Percentiles rank a stretch among this genome's conserved stretches.
Conservation (phyloP, 2,113 vertebrate species). For the Caretta caretta region DNA sequence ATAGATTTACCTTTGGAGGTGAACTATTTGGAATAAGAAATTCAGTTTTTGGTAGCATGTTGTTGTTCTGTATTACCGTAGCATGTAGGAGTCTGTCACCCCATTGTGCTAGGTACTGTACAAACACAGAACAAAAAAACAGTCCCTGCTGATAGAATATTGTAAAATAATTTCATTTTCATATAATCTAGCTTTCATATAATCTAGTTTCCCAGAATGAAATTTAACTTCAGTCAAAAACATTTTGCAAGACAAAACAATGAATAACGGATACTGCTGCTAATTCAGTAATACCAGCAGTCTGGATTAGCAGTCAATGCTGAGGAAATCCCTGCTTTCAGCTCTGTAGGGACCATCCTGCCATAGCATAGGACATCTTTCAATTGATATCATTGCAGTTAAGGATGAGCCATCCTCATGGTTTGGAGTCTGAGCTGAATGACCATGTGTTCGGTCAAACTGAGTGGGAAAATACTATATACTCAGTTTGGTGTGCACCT, state of each 20-base stretch:
- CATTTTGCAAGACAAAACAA: conserved; percentile 19
- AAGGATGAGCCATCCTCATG: background rate
- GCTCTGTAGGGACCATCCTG: background rate
- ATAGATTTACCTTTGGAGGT: background rate
- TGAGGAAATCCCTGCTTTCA: background rate
- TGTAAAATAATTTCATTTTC: conserved; percentile 29
- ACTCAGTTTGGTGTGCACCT: background rate
- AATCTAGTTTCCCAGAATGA: conserved; percentile 16
- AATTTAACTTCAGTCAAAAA: conserved; percentile 6
- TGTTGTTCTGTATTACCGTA: background rate
- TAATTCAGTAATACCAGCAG: background rate
- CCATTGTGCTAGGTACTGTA: background rate
- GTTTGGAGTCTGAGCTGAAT: background rate
- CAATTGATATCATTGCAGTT: background rate
- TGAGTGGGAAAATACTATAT: background rate
- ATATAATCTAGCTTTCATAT: conserved; percentile 6
- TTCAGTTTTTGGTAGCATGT: background rate
- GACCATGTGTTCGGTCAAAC: background rate
- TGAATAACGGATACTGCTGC: background rate
- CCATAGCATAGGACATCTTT: background rate
- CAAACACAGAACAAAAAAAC: background rate
- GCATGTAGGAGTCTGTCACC: background rate
- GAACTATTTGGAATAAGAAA: fast-evolving
- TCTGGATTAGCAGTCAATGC: background rate
- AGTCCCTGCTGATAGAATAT: background rate